A percentile compares a stretch with the other conserved stretches of the same genome.
Conservation (phyloP, 2,888 invertebrate species). For the Chrysotoxum bicinctum region DNA sequence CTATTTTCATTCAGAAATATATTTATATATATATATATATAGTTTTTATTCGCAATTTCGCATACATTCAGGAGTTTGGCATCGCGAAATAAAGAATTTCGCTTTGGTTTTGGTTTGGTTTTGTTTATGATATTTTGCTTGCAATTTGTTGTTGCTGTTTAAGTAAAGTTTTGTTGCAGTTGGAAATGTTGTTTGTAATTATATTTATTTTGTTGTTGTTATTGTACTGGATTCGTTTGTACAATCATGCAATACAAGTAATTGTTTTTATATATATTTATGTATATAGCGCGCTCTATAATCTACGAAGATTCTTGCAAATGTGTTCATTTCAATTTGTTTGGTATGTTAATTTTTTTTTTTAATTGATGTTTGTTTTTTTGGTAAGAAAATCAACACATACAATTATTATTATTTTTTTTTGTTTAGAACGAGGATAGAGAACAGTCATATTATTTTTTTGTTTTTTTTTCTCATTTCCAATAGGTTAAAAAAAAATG, state of each 20-base stretch:
- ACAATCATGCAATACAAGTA: slow-evolving; percentile 66
- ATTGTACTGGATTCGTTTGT: slow-evolving; percentile 54
- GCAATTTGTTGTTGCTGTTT: slow-evolving; percentile 41
- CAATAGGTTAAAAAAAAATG: slow-evolving; percentile 43
- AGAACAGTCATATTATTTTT: slow-evolving; percentile 53
- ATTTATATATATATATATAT: slow-evolving; percentile 28
- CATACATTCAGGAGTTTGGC: slow-evolving; percentile 63
- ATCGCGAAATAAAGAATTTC: slow-evolving; percentile 28
- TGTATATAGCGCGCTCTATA: slow-evolving; percentile 63
- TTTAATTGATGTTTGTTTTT: slow-evolving; percentile 17
- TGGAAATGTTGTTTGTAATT: slow-evolving; percentile 48
- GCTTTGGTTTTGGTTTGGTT: slow-evolving; percentile 12
- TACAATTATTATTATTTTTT: slow-evolving; percentile 37
- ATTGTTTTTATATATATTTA: slow-evolving; percentile 33
- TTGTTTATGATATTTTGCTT: slow-evolving; percentile 42
- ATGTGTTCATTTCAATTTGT: slow-evolving; percentile 45
- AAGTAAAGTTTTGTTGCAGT: slow-evolving; percentile 37
- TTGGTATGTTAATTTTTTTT: slow-evolving; percentile 21
- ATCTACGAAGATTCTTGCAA: slow-evolving; percentile 64
- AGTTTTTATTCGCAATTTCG: slow-evolving; percentile 42
- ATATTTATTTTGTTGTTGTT: neutral
- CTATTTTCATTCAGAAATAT: slow-evolving; percentile 70
- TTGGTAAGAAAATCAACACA: slow-evolving; percentile 46
- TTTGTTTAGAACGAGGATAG: slow-evolving; percentile 72
- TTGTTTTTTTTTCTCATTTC: slow-evolving; percentile 37